Percentiles rank a stretch among this genome's conserved stretches.
These are phyloP conservation scores for Tetragonula clypearis DNA, from an alignment of 1,140 invertebrate genomes.

Conservation along the genomic window DNA sequence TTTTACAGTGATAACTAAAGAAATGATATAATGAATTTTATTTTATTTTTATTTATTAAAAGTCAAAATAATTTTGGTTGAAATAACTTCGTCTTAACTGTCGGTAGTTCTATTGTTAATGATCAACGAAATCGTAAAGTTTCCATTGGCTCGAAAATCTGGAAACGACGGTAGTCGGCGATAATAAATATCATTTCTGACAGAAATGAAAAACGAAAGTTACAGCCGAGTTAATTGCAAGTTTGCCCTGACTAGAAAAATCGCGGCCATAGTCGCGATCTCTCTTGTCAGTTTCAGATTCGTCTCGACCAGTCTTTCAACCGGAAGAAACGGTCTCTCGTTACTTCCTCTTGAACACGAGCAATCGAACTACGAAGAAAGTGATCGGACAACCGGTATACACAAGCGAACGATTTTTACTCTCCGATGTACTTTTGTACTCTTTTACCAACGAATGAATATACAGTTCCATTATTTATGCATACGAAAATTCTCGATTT, in stretches of 20 bases:
- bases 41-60: too few species aligned
- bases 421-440: not conserved
- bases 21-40: too few species aligned
- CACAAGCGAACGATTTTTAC: not conserved
- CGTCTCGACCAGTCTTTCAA: constrained; percentile 26
- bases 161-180: not conserved
- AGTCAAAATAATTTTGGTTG: too few species aligned
- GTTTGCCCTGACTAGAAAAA: constrained; percentile 1
- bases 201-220: not conserved
- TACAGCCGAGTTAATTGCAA: not conserved
- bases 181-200: not conserved
- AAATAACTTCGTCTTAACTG: too few species aligned
- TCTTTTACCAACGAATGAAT: not conserved
- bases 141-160: not conserved
- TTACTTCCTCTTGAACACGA: constrained; percentile 50
- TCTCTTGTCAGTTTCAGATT: constrained; percentile 37
- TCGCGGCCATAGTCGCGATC: constrained; percentile 12
- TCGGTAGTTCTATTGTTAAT: too few species aligned
- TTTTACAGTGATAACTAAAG: too few species aligned
- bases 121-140: not conserved
- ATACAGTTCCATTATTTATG: too few species aligned
- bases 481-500: not conserved
- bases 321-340: constrained; percentile 54
- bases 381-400: constrained; percentile 35
- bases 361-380: constrained; percentile 44